These are phyloP conservation scores for Hippocampus guttulatus DNA, from an alignment of 2,113 vertebrate species.

Conservation along the genomic window DNA sequence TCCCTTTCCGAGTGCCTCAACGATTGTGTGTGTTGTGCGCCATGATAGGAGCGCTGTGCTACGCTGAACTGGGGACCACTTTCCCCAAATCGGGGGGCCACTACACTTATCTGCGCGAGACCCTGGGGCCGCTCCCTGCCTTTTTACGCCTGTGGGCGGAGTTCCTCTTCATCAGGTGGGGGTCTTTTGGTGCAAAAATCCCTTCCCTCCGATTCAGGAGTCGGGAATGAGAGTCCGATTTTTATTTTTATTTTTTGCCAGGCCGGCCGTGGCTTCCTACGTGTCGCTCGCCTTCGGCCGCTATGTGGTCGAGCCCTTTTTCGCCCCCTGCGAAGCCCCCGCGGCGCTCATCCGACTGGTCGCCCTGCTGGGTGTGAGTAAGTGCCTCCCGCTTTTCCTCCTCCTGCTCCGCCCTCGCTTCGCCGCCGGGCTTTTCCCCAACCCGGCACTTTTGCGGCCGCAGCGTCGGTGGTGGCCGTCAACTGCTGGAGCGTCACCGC, in stretches of 20 bases:
- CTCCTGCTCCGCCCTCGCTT: neutral
- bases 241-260: conserved; percentile 34
- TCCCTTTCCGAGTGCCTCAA: too few relatives aligned
- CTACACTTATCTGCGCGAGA: conserved; percentile 85
- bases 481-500: conserved; percentile 85
- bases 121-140: conserved; percentile 76
- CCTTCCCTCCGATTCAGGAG: too few relatives aligned
- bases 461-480: conserved; percentile 76
- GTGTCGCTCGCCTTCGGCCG: conserved; percentile 81
- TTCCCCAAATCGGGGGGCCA: conserved; percentile 85
- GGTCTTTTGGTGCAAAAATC: conserved; percentile 1
- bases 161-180: conserved; percentile 79
- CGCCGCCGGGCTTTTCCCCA: neutral
- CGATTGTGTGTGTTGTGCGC: neutral
- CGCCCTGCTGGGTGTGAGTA: conserved; percentile 78
- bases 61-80: conserved; percentile 85
- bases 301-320: conserved; percentile 82
- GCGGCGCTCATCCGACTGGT: conserved; percentile 71
- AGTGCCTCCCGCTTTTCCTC: conserved; percentile 54
- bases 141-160: conserved; percentile 85
- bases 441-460: conserved; percentile 14
- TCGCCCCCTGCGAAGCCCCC: conserved; percentile 77
- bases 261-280: conserved; percentile 79
- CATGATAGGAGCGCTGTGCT: conserved; percentile 77
- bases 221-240: too few relatives aligned